Evolutionary conservation across 2,113 vertebrate species (phyloP).

Genomic region (Aphyosemion australe): DNA sequence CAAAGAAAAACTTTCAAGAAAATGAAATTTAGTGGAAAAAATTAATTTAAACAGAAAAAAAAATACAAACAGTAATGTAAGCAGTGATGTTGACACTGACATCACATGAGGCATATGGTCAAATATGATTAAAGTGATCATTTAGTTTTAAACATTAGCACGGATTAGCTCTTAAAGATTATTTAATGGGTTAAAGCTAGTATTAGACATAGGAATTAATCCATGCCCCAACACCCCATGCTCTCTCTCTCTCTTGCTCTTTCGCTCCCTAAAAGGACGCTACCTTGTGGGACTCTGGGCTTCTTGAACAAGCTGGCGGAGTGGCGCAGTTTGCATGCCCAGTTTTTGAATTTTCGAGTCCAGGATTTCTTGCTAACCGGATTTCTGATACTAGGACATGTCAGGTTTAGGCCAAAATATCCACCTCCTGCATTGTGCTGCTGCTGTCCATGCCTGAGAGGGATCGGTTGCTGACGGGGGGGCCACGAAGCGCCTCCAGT

Average conservation of each 20-base stretch:
- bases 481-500: slow-evolving; percentile 81
- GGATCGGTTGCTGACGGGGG: slow-evolving; percentile 75
- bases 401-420: slow-evolving; percentile 98
- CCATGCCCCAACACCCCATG: slow-evolving; percentile 77
- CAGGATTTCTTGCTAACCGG: slow-evolving; percentile 97
- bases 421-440: slow-evolving; percentile 94
- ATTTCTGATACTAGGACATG: slow-evolving; percentile 98
- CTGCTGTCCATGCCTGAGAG: slow-evolving; percentile 83
- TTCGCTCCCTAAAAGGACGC: slow-evolving; percentile 82
- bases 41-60: slow-evolving; percentile 33
- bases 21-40: slow-evolving; percentile 66
- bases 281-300: slow-evolving; percentile 93
- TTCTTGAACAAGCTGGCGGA: slow-evolving; percentile 95
- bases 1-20: slow-evolving; percentile 64
- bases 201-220: slow-evolving; percentile 72
- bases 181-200: slow-evolving; percentile 68
- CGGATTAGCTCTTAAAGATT: slow-evolving; percentile 51
- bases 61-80: slow-evolving; percentile 57
- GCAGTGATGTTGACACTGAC: slow-evolving; percentile 53
- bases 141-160: slow-evolving; percentile 44
- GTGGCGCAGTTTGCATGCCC: slow-evolving; percentile 93
- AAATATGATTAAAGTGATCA: slow-evolving; percentile 48
- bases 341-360: slow-evolving; percentile 97
- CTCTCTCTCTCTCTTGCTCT: slow-evolving; percentile 57
- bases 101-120: slow-evolving; percentile 35